Evolutionary conservation across 2,888 invertebrate genomes (phyloP).

Genomic region (Meloe dianella): DNA sequence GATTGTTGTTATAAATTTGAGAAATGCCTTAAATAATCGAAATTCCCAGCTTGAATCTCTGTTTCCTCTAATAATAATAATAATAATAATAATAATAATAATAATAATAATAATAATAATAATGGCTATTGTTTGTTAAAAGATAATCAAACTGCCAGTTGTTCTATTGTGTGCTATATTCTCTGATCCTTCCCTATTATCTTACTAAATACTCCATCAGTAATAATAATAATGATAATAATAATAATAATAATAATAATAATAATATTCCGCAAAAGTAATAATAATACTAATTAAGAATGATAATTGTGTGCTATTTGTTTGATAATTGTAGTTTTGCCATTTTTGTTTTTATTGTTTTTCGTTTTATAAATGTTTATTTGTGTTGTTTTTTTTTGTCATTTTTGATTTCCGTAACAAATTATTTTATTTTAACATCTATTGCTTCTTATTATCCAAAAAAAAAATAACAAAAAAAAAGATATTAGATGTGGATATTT

Average conservation of each 20-base stretch:
- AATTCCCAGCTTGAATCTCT: not conserved
- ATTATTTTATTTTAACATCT: not conserved
- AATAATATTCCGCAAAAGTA: not conserved
- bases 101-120: not conserved
- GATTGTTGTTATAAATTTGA: too few relatives aligned
- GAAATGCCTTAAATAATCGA: not conserved
- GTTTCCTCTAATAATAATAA: not conserved
- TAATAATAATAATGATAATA: not conserved
- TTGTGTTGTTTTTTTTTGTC: not conserved
- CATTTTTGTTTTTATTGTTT: not conserved
- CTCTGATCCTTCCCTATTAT: not conserved
- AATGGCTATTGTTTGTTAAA: not conserved
- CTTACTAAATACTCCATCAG: not conserved
- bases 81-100: too few relatives aligned
- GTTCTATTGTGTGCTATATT: not conserved
- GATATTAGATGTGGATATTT: not conserved
- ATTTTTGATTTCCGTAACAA: too few relatives aligned
- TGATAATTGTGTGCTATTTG: not conserved
- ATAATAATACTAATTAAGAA: not conserved
- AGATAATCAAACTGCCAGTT: conserved; percentile 4
- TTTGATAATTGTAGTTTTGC: not conserved
- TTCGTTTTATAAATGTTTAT: not conserved
- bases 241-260: not conserved
- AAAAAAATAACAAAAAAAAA: too few relatives aligned
- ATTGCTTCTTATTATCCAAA: not conserved